Percentiles rank a stretch among this genome's conserved stretches.
phyloP scores from a whole-genome alignment of 1,140 invertebrate species.

The Triops longicaudatus region DNA sequence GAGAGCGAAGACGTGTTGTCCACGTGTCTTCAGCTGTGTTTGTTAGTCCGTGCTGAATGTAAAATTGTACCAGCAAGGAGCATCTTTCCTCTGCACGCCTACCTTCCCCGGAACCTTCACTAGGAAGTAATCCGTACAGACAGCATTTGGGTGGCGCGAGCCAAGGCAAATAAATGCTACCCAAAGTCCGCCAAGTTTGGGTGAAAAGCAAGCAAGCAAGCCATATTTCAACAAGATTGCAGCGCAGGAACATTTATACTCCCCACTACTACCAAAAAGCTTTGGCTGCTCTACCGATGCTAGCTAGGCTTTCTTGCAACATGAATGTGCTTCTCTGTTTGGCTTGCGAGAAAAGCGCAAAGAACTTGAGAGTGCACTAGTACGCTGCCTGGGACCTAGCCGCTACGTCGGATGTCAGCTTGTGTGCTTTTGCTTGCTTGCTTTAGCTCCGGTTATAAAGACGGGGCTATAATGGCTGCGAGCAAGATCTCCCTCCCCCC shows the following conservation, averaged over 20 bases:
- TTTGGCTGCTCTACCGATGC: too few relatives aligned
- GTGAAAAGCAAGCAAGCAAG: not conserved
- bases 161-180: not conserved
- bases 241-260: not conserved
- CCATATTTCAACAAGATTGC: not conserved
- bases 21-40: slow-evolving; percentile 11
- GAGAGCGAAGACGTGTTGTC: not conserved
- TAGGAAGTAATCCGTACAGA: not conserved
- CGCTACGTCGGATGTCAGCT: not conserved
- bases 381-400: not conserved
- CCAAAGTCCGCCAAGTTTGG: not conserved
- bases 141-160: not conserved
- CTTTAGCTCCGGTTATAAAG: not conserved
- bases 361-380: too few relatives aligned
- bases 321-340: too few relatives aligned
- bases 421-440: too few relatives aligned
- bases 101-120: not conserved
- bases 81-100: not conserved
- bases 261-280: too few relatives aligned
- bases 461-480: not conserved
- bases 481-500: not conserved
- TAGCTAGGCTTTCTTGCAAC: too few relatives aligned
- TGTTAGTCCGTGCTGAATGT: slow-evolving; percentile 10
- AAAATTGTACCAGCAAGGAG: not conserved
- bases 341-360: too few relatives aligned